A percentile compares a stretch with the other conserved stretches of the same genome.
These are phyloP conservation scores for Corynorhinus townsendii DNA, from an alignment of 2,113 vertebrate species.

Conservation along the genomic window DNA sequence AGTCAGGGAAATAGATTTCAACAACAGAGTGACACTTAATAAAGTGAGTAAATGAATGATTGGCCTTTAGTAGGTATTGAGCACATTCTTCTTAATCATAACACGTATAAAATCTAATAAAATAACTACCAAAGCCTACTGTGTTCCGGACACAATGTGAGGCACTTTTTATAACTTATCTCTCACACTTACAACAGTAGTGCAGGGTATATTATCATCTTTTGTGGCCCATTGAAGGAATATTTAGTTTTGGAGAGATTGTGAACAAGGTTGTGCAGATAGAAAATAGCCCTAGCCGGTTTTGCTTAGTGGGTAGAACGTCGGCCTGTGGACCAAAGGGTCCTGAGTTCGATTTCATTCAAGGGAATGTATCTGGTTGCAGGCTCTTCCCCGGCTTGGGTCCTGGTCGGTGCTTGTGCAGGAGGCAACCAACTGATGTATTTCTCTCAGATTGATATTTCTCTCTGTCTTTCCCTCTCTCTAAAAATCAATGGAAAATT, in stretches of 20 bases:
- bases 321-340: too few species aligned
- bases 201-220: background rate
- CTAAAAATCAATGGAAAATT: too few species aligned
- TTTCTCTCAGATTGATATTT: too few species aligned
- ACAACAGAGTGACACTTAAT: background rate
- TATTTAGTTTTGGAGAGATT: background rate
- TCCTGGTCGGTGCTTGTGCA: too few species aligned
- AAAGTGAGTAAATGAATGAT: background rate
- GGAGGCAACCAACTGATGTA: too few species aligned
- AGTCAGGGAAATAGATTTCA: background rate
- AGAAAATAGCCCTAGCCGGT: background rate
- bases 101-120: background rate
- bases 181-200: background rate
- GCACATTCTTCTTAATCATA: background rate
- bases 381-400: too few species aligned
- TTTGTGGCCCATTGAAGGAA: background rate
- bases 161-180: background rate
- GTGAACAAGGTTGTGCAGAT: background rate
- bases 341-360: too few species aligned
- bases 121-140: background rate
- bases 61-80: background rate
- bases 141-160: background rate
- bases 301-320: too few species aligned
- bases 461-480: too few species aligned
- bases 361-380: too few species aligned